These are phyloP conservation scores for Eretmochelys imbricata DNA, from an alignment of 2,113 vertebrate species.

Conservation along the genomic window DNA sequence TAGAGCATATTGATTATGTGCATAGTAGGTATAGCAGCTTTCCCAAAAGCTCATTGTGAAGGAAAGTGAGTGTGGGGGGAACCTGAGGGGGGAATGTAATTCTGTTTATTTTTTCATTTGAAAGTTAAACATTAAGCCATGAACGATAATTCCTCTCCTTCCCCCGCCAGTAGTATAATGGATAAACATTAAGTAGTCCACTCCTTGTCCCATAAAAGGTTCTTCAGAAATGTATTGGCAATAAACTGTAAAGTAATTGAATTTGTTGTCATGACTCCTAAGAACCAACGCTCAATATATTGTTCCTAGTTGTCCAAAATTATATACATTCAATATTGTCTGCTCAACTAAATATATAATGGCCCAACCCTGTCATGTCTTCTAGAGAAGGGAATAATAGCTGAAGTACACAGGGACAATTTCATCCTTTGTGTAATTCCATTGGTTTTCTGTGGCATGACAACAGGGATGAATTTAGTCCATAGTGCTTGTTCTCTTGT, in stretches of 20 bases:
- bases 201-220: slow-evolving; percentile 46
- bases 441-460: neutral
- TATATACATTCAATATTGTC: slow-evolving; percentile 56
- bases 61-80: neutral
- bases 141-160: slow-evolving; percentile 3
- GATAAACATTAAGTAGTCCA: slow-evolving; percentile 36
- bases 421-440: neutral
- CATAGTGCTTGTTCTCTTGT: neutral
- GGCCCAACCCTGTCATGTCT: slow-evolving; percentile 17
- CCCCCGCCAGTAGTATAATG: neutral
- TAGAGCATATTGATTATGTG: slow-evolving; percentile 42
- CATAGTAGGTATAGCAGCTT: slow-evolving; percentile 7
- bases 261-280: slow-evolving; percentile 68
- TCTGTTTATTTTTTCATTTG: slow-evolving; percentile 48
- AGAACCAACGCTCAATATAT: slow-evolving; percentile 53
- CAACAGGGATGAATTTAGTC: neutral
- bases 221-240: slow-evolving; percentile 39
- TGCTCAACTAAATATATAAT: slow-evolving; percentile 24
- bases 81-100: slow-evolving; percentile 36
- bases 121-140: slow-evolving; percentile 50
- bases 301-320: slow-evolving; percentile 62
- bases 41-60: slow-evolving; percentile 35
- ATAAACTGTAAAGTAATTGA: slow-evolving; percentile 52
- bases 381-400: slow-evolving; percentile 11
- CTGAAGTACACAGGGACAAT: neutral